Evolutionary conservation across 2,113 vertebrate genomes (phyloP).

Genomic region (Erythrocebus patas): DNA sequence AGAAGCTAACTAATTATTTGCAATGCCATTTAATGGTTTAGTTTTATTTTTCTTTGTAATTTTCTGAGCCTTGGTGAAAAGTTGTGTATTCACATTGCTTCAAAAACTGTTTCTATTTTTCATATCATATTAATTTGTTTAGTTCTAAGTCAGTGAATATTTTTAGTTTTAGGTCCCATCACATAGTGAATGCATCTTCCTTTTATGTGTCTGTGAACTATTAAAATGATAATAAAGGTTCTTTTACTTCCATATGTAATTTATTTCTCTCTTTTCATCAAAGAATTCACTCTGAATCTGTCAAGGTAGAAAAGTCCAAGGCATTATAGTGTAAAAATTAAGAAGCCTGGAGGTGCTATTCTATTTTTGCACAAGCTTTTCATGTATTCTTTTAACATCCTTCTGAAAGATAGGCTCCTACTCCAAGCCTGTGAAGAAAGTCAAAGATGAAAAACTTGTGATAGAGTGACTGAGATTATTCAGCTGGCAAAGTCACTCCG

Average conservation of each 20-base stretch:
- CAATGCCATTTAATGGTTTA: constrained; percentile 19
- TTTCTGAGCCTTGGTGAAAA: constrained; percentile 60
- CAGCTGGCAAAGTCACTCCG: constrained; percentile 71
- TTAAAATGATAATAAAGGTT: constrained; percentile 81
- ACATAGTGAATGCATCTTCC: constrained; percentile 35
- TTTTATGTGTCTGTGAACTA: constrained; percentile 71
- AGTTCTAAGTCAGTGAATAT: constrained; percentile 45
- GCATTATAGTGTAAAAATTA: constrained; percentile 81
- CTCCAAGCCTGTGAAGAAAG: constrained; percentile 71
- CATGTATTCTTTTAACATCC: constrained; percentile 82
- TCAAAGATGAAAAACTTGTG: constrained; percentile 78
- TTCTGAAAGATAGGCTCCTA: constrained; percentile 74
- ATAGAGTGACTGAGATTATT: constrained; percentile 72
- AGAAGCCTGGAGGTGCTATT: constrained; percentile 76
- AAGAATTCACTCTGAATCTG: constrained; percentile 77
- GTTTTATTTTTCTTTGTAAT: constrained; percentile 34
- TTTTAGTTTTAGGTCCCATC: constrained; percentile 58
- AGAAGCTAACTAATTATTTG: constrained; percentile 43
- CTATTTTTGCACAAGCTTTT: constrained; percentile 79
- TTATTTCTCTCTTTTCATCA: constrained; percentile 79
- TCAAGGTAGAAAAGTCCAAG: constrained; percentile 79
- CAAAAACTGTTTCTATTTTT: constrained; percentile 29
- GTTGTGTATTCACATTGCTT: constrained; percentile 35
- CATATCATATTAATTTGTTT: constrained; percentile 42
- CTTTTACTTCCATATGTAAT: constrained; percentile 74